A percentile compares a stretch with the other conserved stretches of the same genome.
Conservation (phyloP, 2,113 vertebrate genomes). For the Melanostigma gelatinosum region DNA sequence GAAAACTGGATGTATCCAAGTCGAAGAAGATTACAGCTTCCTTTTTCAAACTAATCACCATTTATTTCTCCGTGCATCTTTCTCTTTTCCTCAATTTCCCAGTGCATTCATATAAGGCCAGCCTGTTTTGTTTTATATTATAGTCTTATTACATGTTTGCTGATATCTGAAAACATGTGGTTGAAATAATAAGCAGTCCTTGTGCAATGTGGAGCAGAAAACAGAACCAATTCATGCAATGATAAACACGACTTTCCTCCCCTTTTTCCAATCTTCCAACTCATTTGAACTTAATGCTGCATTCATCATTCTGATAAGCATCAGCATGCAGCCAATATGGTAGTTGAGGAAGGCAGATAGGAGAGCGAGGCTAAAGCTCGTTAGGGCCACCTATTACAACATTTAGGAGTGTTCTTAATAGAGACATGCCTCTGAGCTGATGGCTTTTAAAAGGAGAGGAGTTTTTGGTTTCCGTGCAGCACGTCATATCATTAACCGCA, state of each 20-base stretch:
- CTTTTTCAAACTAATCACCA: conserved; percentile 50
- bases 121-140: conserved; percentile 63
- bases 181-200: conserved; percentile 78
- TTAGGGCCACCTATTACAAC: conserved; percentile 80
- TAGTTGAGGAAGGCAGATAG: conserved; percentile 51
- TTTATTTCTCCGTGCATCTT: conserved; percentile 33
- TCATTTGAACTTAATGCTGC: conserved; percentile 82
- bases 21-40: conserved; percentile 10
- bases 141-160: conserved; percentile 65
- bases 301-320: conserved; percentile 83
- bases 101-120: conserved; percentile 31
- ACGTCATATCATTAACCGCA: conserved; percentile 78
- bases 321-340: conserved; percentile 69
- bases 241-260: conserved; percentile 64
- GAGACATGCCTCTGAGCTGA: conserved; percentile 79
- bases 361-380: conserved; percentile 64
- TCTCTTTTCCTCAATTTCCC: conserved; percentile 59
- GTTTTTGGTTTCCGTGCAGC: conserved; percentile 71
- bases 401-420: conserved; percentile 73
- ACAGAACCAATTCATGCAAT: conserved; percentile 71
- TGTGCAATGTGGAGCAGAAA: conserved; percentile 79
- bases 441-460: conserved; percentile 69
- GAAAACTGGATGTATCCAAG: conserved; percentile 22
- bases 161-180: conserved; percentile 69
- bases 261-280: conserved; percentile 75